Conservation (phyloP, 2,888 invertebrate genomes). For the Zygogramma bicolorata region DNA sequence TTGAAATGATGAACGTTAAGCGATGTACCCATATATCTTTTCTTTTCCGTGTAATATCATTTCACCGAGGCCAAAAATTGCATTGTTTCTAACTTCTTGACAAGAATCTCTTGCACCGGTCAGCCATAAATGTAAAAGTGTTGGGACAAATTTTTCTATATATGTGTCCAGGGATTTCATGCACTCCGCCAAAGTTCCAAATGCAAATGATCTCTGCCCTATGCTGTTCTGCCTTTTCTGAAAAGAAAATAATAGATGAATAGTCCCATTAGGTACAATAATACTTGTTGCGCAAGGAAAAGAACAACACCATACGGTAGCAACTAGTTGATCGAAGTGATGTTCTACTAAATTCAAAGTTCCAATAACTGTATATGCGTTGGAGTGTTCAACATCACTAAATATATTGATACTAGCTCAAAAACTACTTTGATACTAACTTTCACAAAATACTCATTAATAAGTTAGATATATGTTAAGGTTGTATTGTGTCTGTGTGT, state of each 20-base stretch:
- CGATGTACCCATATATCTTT: conserved; percentile 70
- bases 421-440: too few relatives aligned
- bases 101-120: conserved; percentile 73
- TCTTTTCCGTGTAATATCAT: conserved; percentile 77
- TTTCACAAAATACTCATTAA: too few relatives aligned
- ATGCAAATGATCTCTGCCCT: conserved; percentile 78
- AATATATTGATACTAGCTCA: too few relatives aligned
- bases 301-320: too few relatives aligned
- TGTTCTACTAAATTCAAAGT: too few relatives aligned
- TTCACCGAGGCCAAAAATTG: conserved; percentile 82
- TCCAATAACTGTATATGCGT: too few relatives aligned
- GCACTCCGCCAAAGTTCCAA: conserved; percentile 81
- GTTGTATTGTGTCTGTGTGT: too few relatives aligned
- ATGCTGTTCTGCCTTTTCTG: conserved; percentile 76
- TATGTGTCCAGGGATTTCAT: conserved; percentile 73
- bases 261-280: too few relatives aligned
- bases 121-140: conserved; percentile 75
- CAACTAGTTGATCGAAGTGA: too few relatives aligned
- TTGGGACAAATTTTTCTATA: conserved; percentile 71
- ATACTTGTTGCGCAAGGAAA: too few relatives aligned
- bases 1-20: neutral
- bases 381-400: too few relatives aligned
- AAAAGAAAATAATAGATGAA: conserved; percentile 43
- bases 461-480: too few relatives aligned
- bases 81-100: conserved; percentile 81